Conservation (phyloP, 2,888 invertebrate species). For the Pheosia gnoma region DNA sequence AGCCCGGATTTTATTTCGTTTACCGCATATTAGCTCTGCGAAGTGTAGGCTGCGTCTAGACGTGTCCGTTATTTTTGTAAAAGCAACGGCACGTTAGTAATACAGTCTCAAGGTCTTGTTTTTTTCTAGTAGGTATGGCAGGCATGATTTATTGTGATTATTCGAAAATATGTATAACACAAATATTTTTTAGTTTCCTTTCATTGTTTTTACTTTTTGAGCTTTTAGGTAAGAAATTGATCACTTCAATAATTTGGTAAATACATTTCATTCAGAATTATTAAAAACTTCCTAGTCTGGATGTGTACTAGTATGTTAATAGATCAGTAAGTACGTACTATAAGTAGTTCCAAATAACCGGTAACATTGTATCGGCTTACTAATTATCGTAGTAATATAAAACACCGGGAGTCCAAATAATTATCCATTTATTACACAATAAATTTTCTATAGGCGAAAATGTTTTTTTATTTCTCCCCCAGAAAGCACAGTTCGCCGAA, state of each 20-base stretch:
- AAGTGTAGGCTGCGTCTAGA: constrained; percentile 49
- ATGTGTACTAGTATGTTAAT: too few relatives aligned
- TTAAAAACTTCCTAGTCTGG: too few relatives aligned
- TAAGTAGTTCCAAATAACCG: too few relatives aligned
- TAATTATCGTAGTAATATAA: too few relatives aligned
- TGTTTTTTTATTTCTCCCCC: constrained; percentile 15
- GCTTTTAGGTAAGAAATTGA: too few relatives aligned
- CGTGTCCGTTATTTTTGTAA: constrained; percentile 32
- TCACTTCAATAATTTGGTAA: too few relatives aligned
- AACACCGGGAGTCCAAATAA: neutral
- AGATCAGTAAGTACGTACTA: too few relatives aligned
- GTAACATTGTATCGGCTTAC: too few relatives aligned
- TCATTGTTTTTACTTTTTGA: too few relatives aligned
- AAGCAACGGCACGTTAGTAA: constrained; percentile 27
- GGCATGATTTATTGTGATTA: constrained; percentile 6
- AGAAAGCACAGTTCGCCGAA: constrained; percentile 28
- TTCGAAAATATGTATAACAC: neutral
- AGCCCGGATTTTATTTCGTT: constrained; percentile 62
- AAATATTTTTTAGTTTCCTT: neutral
- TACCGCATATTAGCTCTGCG: constrained; percentile 43
- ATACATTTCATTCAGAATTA: too few relatives aligned
- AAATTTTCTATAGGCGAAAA: constrained; percentile 16
- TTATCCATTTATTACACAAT: constrained; percentile 2
- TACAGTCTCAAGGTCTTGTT: constrained; percentile 29
- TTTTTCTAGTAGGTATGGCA: constrained; percentile 2